Evolutionary conservation across 2,797 vertebrate genomes (phyloP), one percentile per base, ranked within the genome.

Genomic region (Lerista edwardsae): DNA sequence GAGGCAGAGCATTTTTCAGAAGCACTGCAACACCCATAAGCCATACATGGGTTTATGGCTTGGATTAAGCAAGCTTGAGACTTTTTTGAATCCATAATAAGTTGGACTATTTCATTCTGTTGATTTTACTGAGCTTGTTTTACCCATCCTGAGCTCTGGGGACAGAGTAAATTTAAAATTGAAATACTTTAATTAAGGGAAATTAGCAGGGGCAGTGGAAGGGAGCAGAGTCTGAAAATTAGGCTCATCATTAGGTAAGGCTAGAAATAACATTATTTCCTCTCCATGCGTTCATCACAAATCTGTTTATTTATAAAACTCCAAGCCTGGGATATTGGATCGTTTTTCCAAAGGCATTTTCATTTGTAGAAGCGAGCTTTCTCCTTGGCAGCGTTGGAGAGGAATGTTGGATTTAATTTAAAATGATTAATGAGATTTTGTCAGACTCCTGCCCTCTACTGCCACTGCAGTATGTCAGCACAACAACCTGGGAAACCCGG

Each of bases 341-440:
- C 89, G 92, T 93, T 92, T n/a, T 93, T 91, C 82, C 55, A 85
- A 93, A 89, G 86, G 92, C 87, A 89, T 92, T 90, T 92, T 94
- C 96, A 95, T 98, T 98, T 97, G 96, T 97, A 95, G 97, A 96
- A 93, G 94, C 94, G 90, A 91, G 92, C 94, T 96, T 96, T 94
- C 93, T 96, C 95, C 92, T 92, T 93, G 87, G 93, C 91, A 86
- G 84, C 84, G 92, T 91, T 93, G 80, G 94, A 95, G 94, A 94
- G 90, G 94, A 95, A 96, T 93, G 95, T 97, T 96, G 95, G 95
- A 94, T 97, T 97, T 98, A 97, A 97, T 98, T 98, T 98, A 96
- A 95, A 95, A 96, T 98, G 98, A 99, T 99, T 98, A 98, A 99
- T 99, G 98, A 96, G 95, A 96, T 96, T 96, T 96, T 95, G 96